These are phyloP conservation scores for Ovibos moschatus DNA, from an alignment of 2,113 vertebrate species.

Conservation along the genomic window DNA sequence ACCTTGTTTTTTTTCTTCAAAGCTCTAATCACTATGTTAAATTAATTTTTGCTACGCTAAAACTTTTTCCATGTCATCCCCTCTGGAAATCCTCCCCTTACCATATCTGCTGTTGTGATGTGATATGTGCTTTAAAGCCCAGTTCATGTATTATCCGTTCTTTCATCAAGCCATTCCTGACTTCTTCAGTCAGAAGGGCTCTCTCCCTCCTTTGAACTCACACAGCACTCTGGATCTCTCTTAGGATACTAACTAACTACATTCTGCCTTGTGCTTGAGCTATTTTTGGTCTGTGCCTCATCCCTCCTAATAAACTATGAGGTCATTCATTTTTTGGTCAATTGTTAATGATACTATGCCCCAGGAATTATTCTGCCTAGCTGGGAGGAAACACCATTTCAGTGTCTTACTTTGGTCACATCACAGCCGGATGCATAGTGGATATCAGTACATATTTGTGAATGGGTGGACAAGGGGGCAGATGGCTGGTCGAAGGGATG, in stretches of 20 bases:
- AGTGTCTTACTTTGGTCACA: background rate
- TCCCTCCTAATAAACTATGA: constrained; percentile 46
- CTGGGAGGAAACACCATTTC: background rate
- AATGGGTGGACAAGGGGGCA: background rate
- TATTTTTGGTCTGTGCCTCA: constrained; percentile 45
- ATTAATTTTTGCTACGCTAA: background rate
- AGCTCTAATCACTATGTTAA: background rate
- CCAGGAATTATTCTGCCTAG: background rate
- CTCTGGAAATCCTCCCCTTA: background rate
- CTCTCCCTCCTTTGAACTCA: background rate
- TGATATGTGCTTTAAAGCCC: background rate
- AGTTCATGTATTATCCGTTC: background rate
- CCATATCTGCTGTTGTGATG: background rate
- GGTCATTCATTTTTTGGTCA: constrained; percentile 41
- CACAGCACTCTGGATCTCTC: background rate
- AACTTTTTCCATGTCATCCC: background rate
- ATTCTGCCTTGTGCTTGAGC: background rate
- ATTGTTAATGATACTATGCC: background rate
- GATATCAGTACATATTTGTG: background rate
- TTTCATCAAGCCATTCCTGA: background rate
- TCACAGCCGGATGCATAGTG: background rate
- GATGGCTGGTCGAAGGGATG: background rate
- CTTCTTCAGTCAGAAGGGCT: background rate
- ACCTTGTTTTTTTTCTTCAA: background rate
- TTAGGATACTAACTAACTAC: background rate